Evolutionary conservation across 2,888 invertebrate species (phyloP), one percentile per base, ranked within the genome.

Genomic region (Drosophila recens): DNA sequence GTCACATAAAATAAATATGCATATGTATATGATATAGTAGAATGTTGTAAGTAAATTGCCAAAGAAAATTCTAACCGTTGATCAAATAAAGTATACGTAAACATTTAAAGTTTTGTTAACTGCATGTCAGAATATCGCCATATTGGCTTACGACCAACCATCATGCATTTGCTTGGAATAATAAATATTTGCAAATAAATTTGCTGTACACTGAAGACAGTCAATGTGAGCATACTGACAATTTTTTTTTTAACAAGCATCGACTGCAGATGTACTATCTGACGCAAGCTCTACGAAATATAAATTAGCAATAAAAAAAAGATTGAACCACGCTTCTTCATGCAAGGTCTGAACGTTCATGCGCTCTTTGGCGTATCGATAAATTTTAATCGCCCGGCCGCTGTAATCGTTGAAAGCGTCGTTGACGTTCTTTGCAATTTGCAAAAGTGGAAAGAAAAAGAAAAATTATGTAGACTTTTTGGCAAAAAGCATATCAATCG

Each of bases 371-470:
- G 40, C 8, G 46, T 34, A 72, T 71, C 83, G 86, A 86, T 80
- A 82, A 56, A 34, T 67, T 4, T 49, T 59, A 43, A 61, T 68
- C 71, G 71, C 4, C 72, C 72, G 67, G 75, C 67, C 68, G 66
- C 73, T 86, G 78, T 80, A 68, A 80, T 82, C 86, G 86, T 69
- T 87, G 80, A 74, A 73, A 86, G 87, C 83, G 83, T 83, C 83
- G 85, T 76, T 76, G 76, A 66, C 75, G 74, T 87, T 87, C 72
- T 69, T 72, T 82, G 80, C 80, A 80, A 80, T 71, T 81, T 72
- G 87, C 88, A 69, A 87, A 85, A 82, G 72, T 79, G 80, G 57
- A 75, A 83, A 82, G 72, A 67, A 71, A 64, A 65, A 56, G 61
- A 72, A 75, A 71, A 83, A 87, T 75, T 82, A 85, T 87, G 88